Conservation (phyloP, 2,113 vertebrate species). For the Ailuropoda melanoleuca region DNA sequence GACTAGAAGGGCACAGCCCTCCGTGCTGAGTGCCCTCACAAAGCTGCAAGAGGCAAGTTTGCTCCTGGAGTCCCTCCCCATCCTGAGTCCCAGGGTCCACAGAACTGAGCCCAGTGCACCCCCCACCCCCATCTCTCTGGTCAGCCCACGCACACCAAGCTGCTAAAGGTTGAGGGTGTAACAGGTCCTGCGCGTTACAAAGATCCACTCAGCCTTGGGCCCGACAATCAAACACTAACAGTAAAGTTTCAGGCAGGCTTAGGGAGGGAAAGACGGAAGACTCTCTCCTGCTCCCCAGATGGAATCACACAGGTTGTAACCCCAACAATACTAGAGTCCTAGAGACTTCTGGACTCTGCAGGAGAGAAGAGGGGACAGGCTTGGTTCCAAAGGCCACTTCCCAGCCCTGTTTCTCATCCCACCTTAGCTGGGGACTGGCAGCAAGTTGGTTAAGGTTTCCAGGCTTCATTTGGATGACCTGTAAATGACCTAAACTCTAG, state of each 20-base stretch:
- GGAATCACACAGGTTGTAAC: not conserved
- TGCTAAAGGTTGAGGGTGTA: not conserved
- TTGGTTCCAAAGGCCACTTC: not conserved
- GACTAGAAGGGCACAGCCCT: not conserved
- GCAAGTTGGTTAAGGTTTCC: not conserved
- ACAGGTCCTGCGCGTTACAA: not conserved
- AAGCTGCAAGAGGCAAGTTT: not conserved
- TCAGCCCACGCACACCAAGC: not conserved
- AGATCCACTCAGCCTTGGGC: not conserved
- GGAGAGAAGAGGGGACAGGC: not conserved
- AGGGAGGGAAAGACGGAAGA: not conserved
- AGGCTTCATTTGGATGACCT: not conserved
- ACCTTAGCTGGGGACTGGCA: not conserved
- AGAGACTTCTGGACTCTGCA: not conserved
- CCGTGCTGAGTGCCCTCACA: not conserved
- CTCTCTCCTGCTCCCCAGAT: not conserved
- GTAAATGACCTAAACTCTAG: not conserved
- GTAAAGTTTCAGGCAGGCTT: not conserved
- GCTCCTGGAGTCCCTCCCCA: not conserved
- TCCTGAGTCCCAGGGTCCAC: not conserved
- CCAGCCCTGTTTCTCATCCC: not conserved
- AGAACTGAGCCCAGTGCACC: not conserved
- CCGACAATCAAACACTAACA: not conserved
- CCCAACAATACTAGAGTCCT: not conserved
- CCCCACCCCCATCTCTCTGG: not conserved